Base-by-base conservation (phyloP, 2,797 vertebrate species). In the Gymnodraco acuticeps region DNA sequence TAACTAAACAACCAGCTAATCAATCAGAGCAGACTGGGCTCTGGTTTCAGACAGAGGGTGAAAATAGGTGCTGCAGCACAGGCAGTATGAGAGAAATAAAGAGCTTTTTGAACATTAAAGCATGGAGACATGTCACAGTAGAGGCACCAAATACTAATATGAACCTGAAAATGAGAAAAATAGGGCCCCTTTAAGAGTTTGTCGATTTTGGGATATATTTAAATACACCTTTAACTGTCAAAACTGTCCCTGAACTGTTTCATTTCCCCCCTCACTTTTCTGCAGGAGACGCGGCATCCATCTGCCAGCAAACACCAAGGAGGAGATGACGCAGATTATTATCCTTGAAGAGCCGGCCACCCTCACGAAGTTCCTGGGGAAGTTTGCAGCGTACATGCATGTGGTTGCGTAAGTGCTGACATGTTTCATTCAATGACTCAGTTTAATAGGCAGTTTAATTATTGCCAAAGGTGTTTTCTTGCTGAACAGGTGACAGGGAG, bases 341-440 rank as follows among this genome's bases (percentile, higher is more conserved):
- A 91, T 93, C n/a, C 62, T 96, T 33, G 23, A 88, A 0, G 0
- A 90, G 8, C 97, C 98, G 0, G 68, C 77, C 53, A 92, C 82
- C 1, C 95, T 99, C 47, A 93, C 96, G 0, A 38, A 10, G 0
- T 99, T 99, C 90, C 88, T 99, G 64, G 66, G 74, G 23, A 98
- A 96, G 87, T 99, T 99, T 16, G 43, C 72, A 0, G 69, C 92
- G 81, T 99, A 97, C 94, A 98, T 99, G 97, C 96, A 96, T 1
- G 94, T 92, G 31, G 93, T 99, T 27, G 98, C 97, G 98, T 99
- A 93, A 98, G 87, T 88, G 15, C 53, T 58, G 46, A 52, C 45
- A 11, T 11, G 9, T 48, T 17, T 1, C 5, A 38, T 56, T 58
- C 2, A 9, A 3, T 1, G 23, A 50, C 48, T 73, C 6, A 1